These are phyloP conservation scores for Pteronotus mesoamericanus DNA, from an alignment of 2,797 vertebrate species.

Conservation along the genomic window DNA sequence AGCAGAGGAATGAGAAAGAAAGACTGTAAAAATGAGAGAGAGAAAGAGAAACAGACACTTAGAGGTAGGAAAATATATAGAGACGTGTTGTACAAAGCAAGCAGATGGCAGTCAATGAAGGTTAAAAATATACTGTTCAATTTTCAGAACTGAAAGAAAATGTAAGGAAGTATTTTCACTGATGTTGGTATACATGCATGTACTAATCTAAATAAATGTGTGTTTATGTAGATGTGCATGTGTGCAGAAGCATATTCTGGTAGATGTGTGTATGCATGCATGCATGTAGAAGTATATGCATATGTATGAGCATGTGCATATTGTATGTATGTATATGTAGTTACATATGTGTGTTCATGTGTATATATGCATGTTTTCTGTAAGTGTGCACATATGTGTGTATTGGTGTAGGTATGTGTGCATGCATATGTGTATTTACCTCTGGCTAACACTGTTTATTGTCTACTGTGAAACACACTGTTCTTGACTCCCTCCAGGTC, in stretches of 20 bases:
- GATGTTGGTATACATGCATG: neutral
- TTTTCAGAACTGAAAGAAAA: neutral
- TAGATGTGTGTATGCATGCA: neutral
- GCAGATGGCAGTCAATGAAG: neutral
- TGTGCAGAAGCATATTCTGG: neutral
- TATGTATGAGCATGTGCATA: neutral
- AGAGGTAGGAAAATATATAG: neutral
- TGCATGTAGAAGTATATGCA: neutral
- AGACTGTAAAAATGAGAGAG: neutral
- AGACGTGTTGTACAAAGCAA: neutral
- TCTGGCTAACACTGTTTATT: neutral
- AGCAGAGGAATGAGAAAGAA: neutral
- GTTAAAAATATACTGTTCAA: neutral
- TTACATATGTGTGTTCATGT: neutral
- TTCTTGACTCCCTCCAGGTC: neutral
- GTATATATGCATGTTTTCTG: neutral
- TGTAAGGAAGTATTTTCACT: neutral
- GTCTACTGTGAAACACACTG: neutral
- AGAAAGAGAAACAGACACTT: no score
- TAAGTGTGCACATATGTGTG: neutral
- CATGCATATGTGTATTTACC: neutral
- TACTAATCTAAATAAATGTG: neutral
- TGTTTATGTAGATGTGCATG: neutral
- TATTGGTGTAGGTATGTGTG: neutral
- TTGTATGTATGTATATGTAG: neutral